phyloP scores from a whole-genome alignment of 2,888 invertebrate species.

The Helleia helle region DNA sequence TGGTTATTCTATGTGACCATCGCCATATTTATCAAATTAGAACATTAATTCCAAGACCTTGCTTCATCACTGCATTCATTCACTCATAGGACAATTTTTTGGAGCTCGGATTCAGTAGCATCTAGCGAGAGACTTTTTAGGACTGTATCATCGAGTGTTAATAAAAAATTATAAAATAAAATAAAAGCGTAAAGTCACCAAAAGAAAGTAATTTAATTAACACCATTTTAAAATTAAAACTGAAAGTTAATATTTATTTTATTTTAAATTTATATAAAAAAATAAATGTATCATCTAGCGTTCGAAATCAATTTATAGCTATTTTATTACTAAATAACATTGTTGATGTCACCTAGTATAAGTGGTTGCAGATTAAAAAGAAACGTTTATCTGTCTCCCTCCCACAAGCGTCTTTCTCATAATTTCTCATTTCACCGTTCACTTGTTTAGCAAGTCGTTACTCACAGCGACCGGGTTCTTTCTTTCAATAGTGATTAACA shows the following conservation, averaged over 20 bases:
- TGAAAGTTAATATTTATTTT: neutral
- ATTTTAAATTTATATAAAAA: neutral
- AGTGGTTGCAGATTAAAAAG: constrained; percentile 21
- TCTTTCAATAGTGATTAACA: constrained; percentile 8
- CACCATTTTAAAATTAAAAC: neutral
- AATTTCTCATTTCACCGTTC: constrained; percentile 74
- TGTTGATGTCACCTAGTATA: constrained; percentile 12
- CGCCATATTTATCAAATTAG: too few relatives aligned
- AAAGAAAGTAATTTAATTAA: neutral
- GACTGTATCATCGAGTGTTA: too few relatives aligned
- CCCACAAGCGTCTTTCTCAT: constrained; percentile 49
- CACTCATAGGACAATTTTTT: too few relatives aligned
- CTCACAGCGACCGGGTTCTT: constrained; percentile 43
- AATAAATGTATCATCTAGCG: neutral
- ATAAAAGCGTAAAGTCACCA: too few relatives aligned
- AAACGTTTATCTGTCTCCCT: constrained; percentile 38
- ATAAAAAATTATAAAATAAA: too few relatives aligned
- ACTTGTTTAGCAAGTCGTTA: constrained; percentile 63
- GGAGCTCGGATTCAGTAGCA: too few relatives aligned
- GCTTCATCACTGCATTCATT: too few relatives aligned
- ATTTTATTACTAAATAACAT: neutral
- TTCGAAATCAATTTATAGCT: neutral
- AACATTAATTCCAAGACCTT: too few relatives aligned
- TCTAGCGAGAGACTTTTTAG: too few relatives aligned
- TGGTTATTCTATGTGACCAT: too few relatives aligned